Base-by-base conservation (phyloP, 2,113 vertebrate species). In the Hiodon tergisus region DNA sequence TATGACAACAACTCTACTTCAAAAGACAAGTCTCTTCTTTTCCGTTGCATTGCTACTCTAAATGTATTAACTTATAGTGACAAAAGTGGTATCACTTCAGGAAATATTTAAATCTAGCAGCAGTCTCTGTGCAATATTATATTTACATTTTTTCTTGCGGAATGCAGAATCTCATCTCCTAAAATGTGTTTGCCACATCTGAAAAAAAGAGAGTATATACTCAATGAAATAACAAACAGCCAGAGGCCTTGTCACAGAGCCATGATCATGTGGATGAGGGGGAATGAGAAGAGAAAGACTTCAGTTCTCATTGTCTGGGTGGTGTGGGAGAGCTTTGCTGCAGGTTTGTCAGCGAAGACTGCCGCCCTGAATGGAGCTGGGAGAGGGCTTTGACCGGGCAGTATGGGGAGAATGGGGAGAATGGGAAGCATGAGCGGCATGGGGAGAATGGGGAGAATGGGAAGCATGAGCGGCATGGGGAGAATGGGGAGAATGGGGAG, bases 31-130 rank as follows among this genome's bases (percentile, higher is more conserved):
- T 71, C 31, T 60, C 59, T 16, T 48, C 31, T 69, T 51, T 67
- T 69, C 66, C 31, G 65, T 59, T n/a, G 73, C 65, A 75, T 75
- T 75, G 68, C 73, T 67, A 75, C 68, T 75, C 73, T 48, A 68
- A 68, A 75, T 75, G 73, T 65, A 68, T 75, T 75, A 67, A 68
- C 65, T 75, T 75, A 59, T 59, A 54, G 65, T 75, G 65, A 68
- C 73, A 75, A 68, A 58, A 58, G 65, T 51, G 54, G 51, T 65
- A 68, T 67, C 63, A 75, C 73, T 75, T 67, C 73, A 50, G 73
- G 63, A 75, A 57, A 68, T 75, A 75, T 68, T 75, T 67, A 67
- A 75, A 75, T 75, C 63, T 75, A n/a, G 63, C 63, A 66, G 31
- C 61, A 63, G 62, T 57, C 51, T 63, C 61, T 6, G 9, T 6